Evolutionary conservation across 2,888 invertebrate genomes (phyloP), one percentile per base, ranked within the genome.

Genomic region (Cabera pusaria): DNA sequence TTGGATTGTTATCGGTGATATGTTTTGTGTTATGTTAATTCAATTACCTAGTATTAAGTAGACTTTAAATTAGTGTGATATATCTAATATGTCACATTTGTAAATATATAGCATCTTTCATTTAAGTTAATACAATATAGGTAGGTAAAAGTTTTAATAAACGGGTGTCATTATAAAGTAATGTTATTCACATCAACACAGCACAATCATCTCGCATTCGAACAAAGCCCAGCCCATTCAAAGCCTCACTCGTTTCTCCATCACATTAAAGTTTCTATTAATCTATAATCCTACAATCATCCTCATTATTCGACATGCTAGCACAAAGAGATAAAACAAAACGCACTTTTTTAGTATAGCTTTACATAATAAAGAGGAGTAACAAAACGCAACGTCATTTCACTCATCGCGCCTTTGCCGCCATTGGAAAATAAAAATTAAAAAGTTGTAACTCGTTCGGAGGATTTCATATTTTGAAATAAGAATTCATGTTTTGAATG

Each of bases 381-480:
- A 63, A 59, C 38, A 12, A 42, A 42, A 42, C 64, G 79, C 78
- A 56, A 38, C 71, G 81, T 80, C 82, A 80, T 59, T 70, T 64
- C 66, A 66, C 66, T 64, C 73, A 61, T 67, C 70, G 67, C 59
- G 31, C 41, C 41, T 42, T 35, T 25, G 40, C 34, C 33, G 16
- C 6, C 16, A 7, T 40, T 52, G 57, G 48, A 68, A 73, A 72
- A 71, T 68, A 71, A 64, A 59, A 61, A 63, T 62, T 58, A 55
- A 64, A 64, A 63, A 53, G 57, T 53, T 36, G 67, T 65, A 77
- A 80, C 81, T 71, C 65, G 83, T 80, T 79, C 71, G 42, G 64
- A 73, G 76, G 79, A 80, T 82, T 84, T 83, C 80, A 82, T 83
- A 85, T 85, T 85, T 42, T 82, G 76, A 79, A 80, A 79, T 80